Conservation (phyloP, 1,140 invertebrate species). For the Orius insidiosus region DNA sequence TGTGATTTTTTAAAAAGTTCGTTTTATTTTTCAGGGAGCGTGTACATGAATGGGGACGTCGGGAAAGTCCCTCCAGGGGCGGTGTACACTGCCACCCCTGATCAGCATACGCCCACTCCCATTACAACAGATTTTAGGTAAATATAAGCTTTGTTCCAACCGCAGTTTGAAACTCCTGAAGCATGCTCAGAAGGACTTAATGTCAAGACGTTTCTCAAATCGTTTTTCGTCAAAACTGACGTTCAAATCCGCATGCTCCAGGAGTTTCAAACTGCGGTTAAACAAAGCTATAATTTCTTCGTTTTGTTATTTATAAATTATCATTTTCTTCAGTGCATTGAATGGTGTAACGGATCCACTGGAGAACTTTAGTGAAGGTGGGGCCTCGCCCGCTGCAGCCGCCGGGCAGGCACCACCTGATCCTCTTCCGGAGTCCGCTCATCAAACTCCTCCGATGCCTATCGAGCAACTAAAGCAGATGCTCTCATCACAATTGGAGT, state of each 20-base stretch:
- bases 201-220: too few relatives aligned
- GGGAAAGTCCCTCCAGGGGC: slow-evolving; percentile 47
- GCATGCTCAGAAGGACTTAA: too few relatives aligned
- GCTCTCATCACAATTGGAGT: slow-evolving; percentile 70
- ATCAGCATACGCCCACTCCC: slow-evolving; percentile 28
- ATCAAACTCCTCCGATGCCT: slow-evolving; percentile 31
- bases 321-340: slow-evolving; percentile 19
- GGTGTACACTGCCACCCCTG: slow-evolving; percentile 38
- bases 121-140: slow-evolving; percentile 22
- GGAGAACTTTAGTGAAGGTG: slow-evolving; percentile 17
- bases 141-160: too few relatives aligned
- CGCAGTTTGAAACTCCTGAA: too few relatives aligned
- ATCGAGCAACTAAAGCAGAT: slow-evolving; percentile 59
- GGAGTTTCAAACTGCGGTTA: too few relatives aligned
- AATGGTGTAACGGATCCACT: slow-evolving; percentile 24
- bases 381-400: slow-evolving; percentile 25
- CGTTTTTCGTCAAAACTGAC: too few relatives aligned
- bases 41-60: slow-evolving; percentile 64
- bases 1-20: too few relatives aligned
- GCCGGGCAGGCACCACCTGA: slow-evolving; percentile 18
- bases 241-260: too few relatives aligned
- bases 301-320: too few relatives aligned
- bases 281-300: too few relatives aligned
- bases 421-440: slow-evolving; percentile 20
- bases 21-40: slow-evolving; percentile 41